Evolutionary conservation across 2,888 invertebrate genomes (phyloP).

Genomic region (Dioctria rufipes): DNA sequence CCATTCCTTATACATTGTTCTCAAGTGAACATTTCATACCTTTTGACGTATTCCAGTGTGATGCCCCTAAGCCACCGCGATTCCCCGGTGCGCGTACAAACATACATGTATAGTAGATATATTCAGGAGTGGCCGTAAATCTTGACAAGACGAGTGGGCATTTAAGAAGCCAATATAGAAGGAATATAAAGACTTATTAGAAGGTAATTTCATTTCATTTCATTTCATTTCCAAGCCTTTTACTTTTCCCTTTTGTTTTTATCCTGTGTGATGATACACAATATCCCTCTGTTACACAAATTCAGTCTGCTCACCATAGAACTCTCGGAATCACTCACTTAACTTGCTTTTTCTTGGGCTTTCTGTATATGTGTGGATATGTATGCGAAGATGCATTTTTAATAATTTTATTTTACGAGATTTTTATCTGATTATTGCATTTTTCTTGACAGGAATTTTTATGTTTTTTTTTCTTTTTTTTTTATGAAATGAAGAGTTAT

Average conservation of each 20-base stretch:
- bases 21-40: not conserved
- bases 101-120: not conserved
- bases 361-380: too few species aligned
- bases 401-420: not conserved
- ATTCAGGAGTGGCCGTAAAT: constrained; percentile 25
- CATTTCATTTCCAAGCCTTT: not conserved
- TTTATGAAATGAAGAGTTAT: too few species aligned
- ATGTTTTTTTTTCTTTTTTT: too few species aligned
- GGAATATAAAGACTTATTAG: constrained; percentile 26
- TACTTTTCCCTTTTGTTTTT: not conserved
- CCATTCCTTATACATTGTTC: too few species aligned
- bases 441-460: too few species aligned
- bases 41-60: not conserved
- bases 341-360: too few species aligned
- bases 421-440: too few species aligned
- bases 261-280: not conserved
- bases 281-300: too few species aligned
- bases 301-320: too few species aligned
- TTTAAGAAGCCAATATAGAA: constrained; percentile 7
- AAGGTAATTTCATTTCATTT: constrained; percentile 11
- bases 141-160: constrained; percentile 22
- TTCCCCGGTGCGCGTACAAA: not conserved
- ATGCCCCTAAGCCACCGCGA: not conserved
- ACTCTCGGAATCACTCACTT: too few species aligned
- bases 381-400: not conserved